Evolutionary conservation across 2,888 invertebrate genomes (phyloP), one percentile per base, ranked within the genome.

Genomic region (Polydrusus cervinus): DNA sequence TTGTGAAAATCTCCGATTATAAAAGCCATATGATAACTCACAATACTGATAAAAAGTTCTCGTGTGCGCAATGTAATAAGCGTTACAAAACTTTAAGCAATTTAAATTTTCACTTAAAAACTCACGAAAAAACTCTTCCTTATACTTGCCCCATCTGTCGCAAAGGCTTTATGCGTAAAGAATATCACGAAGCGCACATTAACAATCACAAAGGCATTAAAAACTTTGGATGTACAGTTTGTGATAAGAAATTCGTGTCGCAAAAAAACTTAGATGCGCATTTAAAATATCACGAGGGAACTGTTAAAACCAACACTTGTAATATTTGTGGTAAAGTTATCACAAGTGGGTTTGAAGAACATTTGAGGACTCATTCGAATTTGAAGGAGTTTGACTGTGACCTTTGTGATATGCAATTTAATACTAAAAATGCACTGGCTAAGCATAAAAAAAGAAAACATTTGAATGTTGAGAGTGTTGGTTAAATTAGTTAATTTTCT

Each of bases 61-160:
- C 81, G 13, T 88, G 88, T 78, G 73, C 74, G 3, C 82, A 84
- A 74, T 88, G 88, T 71, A 81, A 83, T 13, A 87, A 86, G 79
- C 79, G 81, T 11, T 88, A 87, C 74, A 87, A 87, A 79, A 86
- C 86, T 0, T 51, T 85, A 57, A 86, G 86, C 71, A 87, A 88
- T 79, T 81, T 88, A 57, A 87, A 87, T 79, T 86, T 87, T 75
- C 88, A 87, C 73, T 82, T 84, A 79, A 87, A 87, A 80, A 81
- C 83, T 34, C 87, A 87, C 74, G 79, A 80, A 20, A 79, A 81
- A 38, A 82, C 79, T 18, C 76, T 87, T 66, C 87, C 86, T 1
- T 86, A 83, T 73, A 81, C 79, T 18, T 87, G 87, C 73, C 55
- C 78, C 0, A 81, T 85, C 45, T 87, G 87, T 64, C 73, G 79